phyloP scores from a whole-genome alignment of 2,888 invertebrate species.

The Ferrisia virgata region DNA sequence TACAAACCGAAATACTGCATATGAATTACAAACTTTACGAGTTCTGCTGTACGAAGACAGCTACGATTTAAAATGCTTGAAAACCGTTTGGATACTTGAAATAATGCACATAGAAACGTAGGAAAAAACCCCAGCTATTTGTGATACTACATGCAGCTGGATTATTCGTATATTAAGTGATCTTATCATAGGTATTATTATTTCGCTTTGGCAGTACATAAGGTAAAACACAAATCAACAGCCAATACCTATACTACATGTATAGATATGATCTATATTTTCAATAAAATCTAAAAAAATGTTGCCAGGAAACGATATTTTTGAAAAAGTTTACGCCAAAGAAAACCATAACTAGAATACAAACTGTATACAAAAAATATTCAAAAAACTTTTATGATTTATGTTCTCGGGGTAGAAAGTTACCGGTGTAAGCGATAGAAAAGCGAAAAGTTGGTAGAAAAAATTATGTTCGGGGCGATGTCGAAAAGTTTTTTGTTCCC shows the following conservation, averaged over 20 bases:
- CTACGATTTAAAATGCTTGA: no score
- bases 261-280: slow-evolving; percentile 1
- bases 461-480: not conserved
- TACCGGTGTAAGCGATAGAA: not conserved
- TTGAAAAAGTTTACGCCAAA: slow-evolving; percentile 25
- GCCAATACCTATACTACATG: not conserved
- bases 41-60: no score
- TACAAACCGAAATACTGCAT: no score
- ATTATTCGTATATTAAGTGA: no score
- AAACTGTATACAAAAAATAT: slow-evolving; percentile 17
- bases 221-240: not conserved
- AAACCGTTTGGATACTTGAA: no score
- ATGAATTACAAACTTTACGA: no score
- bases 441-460: not conserved
- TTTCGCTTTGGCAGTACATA: no score
- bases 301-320: slow-evolving; percentile 32
- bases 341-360: slow-evolving; percentile 26
- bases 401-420: slow-evolving; percentile 22
- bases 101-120: no score
- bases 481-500: not conserved
- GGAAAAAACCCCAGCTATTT: no score
- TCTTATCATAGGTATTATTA: no score
- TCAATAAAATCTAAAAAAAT: slow-evolving; percentile 19
- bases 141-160: no score
- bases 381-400: slow-evolving; percentile 35